These are phyloP conservation scores for Labroides dimidiatus DNA, from an alignment of 2,797 vertebrate species.

Conservation along the genomic window DNA sequence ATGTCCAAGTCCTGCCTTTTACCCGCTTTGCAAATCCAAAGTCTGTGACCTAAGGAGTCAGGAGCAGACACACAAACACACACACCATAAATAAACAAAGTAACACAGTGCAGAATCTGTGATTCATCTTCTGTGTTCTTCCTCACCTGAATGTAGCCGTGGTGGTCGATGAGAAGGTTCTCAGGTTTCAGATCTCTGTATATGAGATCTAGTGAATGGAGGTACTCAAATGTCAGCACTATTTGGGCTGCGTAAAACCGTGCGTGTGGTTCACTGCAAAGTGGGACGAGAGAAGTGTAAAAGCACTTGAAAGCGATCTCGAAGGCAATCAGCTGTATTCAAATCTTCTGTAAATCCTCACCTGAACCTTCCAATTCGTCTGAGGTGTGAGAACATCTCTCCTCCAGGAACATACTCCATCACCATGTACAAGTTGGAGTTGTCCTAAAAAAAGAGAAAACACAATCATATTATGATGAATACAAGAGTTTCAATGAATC, in stretches of 20 bases:
- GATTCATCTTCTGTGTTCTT: background rate
- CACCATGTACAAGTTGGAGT: slow-evolving; percentile 99
- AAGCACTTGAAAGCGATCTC: background rate
- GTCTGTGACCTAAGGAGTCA: slow-evolving; percentile 81
- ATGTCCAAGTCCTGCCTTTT: slow-evolving; percentile 99
- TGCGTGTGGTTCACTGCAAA: slow-evolving; percentile 94
- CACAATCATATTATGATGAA: background rate
- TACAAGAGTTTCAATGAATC: background rate
- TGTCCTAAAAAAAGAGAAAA: slow-evolving; percentile 85
- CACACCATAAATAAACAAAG: background rate
- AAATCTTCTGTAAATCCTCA: slow-evolving; percentile 58
- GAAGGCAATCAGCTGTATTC: slow-evolving; percentile 2
- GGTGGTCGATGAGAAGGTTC: slow-evolving; percentile 99
- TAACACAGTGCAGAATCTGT: background rate
- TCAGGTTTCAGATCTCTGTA: slow-evolving; percentile 99
- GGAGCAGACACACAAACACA: background rate
- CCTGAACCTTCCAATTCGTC: slow-evolving; percentile 99
- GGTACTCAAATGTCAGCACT: slow-evolving; percentile 99
- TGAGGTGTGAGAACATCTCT: slow-evolving; percentile 99
- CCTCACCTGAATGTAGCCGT: slow-evolving; percentile 98
- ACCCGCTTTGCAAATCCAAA: slow-evolving; percentile 98
- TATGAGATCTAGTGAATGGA: slow-evolving; percentile 99
- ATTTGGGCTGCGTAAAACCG: slow-evolving; percentile 99
- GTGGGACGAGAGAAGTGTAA: background rate
- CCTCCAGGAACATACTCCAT: slow-evolving; percentile 99